Evolutionary conservation across 2,113 vertebrate species (phyloP), one percentile per base, ranked within the genome.

Genomic region (Ameiurus melas): DNA sequence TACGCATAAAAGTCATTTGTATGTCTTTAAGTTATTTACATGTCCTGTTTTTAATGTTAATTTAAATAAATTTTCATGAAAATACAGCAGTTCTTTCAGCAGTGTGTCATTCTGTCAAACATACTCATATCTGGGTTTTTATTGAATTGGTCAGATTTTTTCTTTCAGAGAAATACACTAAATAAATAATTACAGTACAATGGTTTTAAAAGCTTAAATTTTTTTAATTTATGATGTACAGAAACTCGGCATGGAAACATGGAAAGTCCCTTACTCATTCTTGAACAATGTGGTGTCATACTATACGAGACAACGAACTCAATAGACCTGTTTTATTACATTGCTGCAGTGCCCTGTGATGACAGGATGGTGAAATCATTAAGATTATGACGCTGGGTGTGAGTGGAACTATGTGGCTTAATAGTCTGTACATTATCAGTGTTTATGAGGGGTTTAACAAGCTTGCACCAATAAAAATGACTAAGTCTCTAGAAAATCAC

Each of bases 21-120:
- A 43, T 79, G 92, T 92, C 47, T 94, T 96, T 98, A 97, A 97
- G 94, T 99, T 98, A 98, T 98, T 97, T 89, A 75, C 83, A 85
- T 87, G 89, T 90, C 64, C 85, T 89, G 78, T 95, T 95, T 96
- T 94, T 94, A 92, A 94, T 99, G 98, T 99, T 98, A 99, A 99
- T 98, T 97, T 95, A 93, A 94, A 96, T 96, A 97, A 96, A 96
- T 95, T 93, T 95, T 90, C 90, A 92, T 70, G 93, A 88, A 92
- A 89, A 91, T 93, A 90, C 90, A 92, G 83, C 90, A 91, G 43
- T 1, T 2, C 1, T 2, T 68, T 80, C 75, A 88, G 66, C 17
- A 73, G n/a, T 68, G 25, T 64, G 36, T 51, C 36, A 51, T 88
- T 87, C 39, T 47, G 19, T 27, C 19, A 55, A 66, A 30, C 13